Percentiles rank a stretch among this genome's conserved stretches.
Evolutionary conservation across 1,140 invertebrate genomes (phyloP).

Genomic region (Asbolus verrucosus): DNA sequence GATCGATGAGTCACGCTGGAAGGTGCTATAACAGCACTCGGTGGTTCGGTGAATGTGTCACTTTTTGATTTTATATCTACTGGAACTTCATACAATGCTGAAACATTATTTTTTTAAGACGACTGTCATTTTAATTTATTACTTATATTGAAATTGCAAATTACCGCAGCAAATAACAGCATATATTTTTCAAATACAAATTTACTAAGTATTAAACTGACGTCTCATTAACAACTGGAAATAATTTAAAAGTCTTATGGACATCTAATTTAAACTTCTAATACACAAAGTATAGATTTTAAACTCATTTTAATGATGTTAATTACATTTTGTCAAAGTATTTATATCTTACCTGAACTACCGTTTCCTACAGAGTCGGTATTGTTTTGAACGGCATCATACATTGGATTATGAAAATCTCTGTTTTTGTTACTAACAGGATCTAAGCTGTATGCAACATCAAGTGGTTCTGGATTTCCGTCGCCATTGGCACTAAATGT

Average conservation of each 20-base stretch:
- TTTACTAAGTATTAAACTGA: too few species aligned
- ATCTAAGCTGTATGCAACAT: slow-evolving; percentile 82
- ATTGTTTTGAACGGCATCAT: slow-evolving; percentile 81
- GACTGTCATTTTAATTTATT: too few species aligned
- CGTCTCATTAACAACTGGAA: too few species aligned
- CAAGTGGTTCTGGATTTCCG: slow-evolving; percentile 66
- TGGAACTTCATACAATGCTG: slow-evolving; percentile 82
- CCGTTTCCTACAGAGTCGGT: slow-evolving; percentile 71
- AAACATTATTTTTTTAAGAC: too few species aligned
- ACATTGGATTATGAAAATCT: slow-evolving; percentile 97
- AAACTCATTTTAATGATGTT: too few species aligned
- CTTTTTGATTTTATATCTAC: slow-evolving; percentile 77
- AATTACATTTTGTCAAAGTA: neutral
- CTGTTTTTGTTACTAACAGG: slow-evolving; percentile 80
- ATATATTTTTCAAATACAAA: too few species aligned
- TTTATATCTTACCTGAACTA: slow-evolving; percentile 65
- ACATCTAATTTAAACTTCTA: too few species aligned
- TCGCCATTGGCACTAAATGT: slow-evolving; percentile 69
- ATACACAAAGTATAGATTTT: too few species aligned
- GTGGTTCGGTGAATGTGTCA: slow-evolving; percentile 69
- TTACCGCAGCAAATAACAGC: too few species aligned
- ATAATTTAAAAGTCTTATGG: too few species aligned
- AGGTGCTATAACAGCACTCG: slow-evolving; percentile 80
- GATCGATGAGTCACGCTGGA: slow-evolving; percentile 83
- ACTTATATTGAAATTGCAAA: too few species aligned